Evolutionary conservation across 2,113 vertebrate genomes (phyloP).

Genomic region (Ramphastos sulfuratus): DNA sequence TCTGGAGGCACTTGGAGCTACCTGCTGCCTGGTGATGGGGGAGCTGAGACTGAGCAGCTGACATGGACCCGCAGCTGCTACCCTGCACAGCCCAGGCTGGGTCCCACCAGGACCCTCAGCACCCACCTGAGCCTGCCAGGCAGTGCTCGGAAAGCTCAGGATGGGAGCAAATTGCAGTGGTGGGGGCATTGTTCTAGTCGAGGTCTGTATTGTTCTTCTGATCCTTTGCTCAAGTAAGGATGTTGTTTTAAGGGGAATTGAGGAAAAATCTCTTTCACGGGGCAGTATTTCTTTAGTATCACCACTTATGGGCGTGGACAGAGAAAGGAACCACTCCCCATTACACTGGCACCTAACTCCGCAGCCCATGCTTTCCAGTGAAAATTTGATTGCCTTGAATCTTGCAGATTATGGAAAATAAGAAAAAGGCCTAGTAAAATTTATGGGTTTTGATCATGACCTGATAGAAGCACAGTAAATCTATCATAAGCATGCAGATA

Average conservation of each 20-base stretch:
- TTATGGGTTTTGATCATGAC: constrained; percentile 65
- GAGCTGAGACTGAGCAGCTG: not conserved
- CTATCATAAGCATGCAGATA: constrained; percentile 19
- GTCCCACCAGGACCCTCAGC: not conserved
- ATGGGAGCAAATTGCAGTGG: not conserved
- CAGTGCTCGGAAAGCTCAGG: not conserved
- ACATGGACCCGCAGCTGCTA: not conserved
- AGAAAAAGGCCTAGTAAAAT: constrained; percentile 57
- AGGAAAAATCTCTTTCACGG: constrained; percentile 35
- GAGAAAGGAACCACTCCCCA: not conserved
- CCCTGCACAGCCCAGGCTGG: not conserved
- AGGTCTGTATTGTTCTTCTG: not conserved
- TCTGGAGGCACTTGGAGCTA: not conserved
- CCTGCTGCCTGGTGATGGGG: not conserved
- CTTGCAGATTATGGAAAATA: constrained; percentile 44
- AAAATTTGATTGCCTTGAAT: constrained; percentile 61
- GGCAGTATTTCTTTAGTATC: constrained; percentile 57
- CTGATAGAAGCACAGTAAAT: constrained; percentile 47
- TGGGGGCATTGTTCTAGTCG: not conserved
- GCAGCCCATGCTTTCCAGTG: constrained; percentile 14
- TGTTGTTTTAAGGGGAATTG: constrained; percentile 11
- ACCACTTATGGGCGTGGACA: constrained; percentile 21
- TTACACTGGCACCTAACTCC: constrained; percentile 23
- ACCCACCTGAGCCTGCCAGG: accelerated
- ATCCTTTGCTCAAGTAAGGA: not conserved